phyloP scores from a whole-genome alignment of 64 coral and sea anemone genomes.

The Montipora efflorescens region DNA sequence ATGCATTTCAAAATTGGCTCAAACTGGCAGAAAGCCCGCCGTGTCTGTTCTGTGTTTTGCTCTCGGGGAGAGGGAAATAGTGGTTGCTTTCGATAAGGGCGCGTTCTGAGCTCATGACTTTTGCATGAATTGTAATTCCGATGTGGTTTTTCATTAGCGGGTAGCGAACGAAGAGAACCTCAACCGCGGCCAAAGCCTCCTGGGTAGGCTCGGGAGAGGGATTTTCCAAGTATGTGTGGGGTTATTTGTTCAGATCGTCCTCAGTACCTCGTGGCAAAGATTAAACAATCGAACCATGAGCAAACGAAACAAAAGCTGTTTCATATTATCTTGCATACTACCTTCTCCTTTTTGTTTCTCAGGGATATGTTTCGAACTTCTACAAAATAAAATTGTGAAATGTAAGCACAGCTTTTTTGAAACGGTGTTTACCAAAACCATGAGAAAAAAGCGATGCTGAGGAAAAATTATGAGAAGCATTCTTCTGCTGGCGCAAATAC shows the following conservation, averaged over 20 bases:
- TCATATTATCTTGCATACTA: no score
- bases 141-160: conserved; percentile 46
- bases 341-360: no score
- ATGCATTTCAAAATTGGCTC: neutral
- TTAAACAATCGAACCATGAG: no score
- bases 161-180: conserved; percentile 8
- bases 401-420: no score
- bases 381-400: no score
- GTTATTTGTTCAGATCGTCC: no score
- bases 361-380: no score
- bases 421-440: no score
- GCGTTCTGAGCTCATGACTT: conserved; percentile 37
- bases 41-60: neutral
- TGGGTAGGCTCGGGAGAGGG: neutral
- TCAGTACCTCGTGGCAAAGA: no score
- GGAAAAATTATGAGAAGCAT: neutral
- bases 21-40: conserved; percentile 10
- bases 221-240: no score
- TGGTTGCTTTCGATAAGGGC: conserved; percentile 23
- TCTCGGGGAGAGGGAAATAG: neutral
- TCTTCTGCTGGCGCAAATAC: neutral
- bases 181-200: neutral
- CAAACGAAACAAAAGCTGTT: no score
- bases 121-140: conserved; percentile 49
- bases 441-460: neutral